phyloP scores from a whole-genome alignment of 2,113 vertebrate genomes.

The Tetrax tetrax region DNA sequence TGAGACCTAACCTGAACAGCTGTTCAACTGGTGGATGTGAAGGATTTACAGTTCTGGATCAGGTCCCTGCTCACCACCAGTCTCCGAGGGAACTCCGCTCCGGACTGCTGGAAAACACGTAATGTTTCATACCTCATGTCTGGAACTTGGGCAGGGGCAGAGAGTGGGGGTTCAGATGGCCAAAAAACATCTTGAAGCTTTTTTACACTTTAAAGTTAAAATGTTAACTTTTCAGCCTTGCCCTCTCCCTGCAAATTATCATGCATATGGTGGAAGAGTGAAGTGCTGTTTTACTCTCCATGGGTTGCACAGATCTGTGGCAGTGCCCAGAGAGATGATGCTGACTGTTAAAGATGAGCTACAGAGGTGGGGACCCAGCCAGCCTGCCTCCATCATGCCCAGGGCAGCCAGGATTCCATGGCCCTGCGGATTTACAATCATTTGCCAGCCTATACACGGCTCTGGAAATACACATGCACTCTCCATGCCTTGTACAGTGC shows the following conservation, averaged over 20 bases:
- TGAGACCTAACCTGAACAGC: conserved; percentile 10
- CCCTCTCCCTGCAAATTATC: background rate
- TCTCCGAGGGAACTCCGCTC: background rate
- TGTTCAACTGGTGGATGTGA: background rate
- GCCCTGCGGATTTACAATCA: background rate
- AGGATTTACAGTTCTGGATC: conserved; percentile 14
- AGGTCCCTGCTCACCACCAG: background rate
- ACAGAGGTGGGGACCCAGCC: background rate
- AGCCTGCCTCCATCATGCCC: background rate
- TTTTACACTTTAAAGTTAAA: background rate
- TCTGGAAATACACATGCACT: background rate
- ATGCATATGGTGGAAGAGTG: background rate
- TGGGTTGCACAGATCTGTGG: background rate
- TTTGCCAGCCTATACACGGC: rapidly evolving
- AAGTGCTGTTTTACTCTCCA: background rate
- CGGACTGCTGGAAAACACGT: background rate
- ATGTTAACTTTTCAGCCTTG: background rate
- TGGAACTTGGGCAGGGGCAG: background rate
- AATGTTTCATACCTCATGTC: background rate
- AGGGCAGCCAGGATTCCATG: background rate
- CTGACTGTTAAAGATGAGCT: background rate
- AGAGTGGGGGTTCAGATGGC: background rate
- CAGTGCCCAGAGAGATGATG: background rate
- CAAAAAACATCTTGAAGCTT: background rate
- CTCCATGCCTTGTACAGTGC: background rate